Percentiles rank a stretch among this genome's conserved stretches.
These are phyloP conservation scores for Amphipoea oculea DNA, from an alignment of 2,888 invertebrate genomes.

Conservation along the genomic window DNA sequence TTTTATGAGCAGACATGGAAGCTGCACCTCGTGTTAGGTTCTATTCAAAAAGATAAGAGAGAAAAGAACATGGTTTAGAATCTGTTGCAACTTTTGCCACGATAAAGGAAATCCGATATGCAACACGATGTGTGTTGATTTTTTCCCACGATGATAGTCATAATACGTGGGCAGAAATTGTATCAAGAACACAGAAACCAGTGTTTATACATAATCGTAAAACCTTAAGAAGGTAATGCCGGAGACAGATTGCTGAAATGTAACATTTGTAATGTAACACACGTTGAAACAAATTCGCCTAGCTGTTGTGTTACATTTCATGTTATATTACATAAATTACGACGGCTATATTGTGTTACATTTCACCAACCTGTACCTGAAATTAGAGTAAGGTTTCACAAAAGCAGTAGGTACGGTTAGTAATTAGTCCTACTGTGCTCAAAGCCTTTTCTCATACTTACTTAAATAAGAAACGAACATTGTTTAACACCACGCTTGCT, in stretches of 20 bases:
- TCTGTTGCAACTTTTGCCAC: background rate
- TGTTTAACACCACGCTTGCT: background rate
- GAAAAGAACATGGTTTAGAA: constrained; percentile 1
- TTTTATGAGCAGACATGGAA: constrained; percentile 8
- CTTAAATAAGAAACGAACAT: background rate
- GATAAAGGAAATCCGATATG: constrained; percentile 11
- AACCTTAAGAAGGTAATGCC: background rate
- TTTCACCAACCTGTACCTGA: background rate
- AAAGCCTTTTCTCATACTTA: background rate
- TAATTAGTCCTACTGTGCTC: no score
- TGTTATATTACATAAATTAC: no score
- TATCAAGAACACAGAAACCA: background rate
- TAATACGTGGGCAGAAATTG: background rate
- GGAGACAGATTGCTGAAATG: background rate
- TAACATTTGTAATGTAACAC: background rate
- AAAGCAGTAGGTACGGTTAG: background rate
- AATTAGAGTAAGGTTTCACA: background rate
- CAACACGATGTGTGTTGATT: background rate
- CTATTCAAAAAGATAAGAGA: background rate
- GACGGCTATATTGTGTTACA: background rate
- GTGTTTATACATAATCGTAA: background rate
- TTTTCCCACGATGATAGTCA: constrained; percentile 7
- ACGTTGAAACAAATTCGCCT: background rate
- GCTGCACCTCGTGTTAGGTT: background rate
- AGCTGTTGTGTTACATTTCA: background rate